Evolutionary conservation across 2,113 vertebrate species (phyloP).

Genomic region (Sinocyclocheilus anshuiensis): DNA sequence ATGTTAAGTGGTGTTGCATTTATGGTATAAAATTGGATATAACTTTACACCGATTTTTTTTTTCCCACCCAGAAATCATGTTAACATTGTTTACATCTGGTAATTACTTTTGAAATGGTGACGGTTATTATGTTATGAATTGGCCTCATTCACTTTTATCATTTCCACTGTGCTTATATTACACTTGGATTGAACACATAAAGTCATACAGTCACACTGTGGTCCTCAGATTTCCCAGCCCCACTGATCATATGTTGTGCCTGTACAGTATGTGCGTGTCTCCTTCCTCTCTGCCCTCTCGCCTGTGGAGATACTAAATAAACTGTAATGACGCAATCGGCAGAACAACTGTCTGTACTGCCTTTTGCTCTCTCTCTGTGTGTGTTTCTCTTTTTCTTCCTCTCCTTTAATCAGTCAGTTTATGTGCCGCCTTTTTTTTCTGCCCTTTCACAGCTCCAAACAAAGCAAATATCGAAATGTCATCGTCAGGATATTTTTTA

Average conservation of each 20-base stretch:
- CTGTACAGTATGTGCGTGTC: background rate
- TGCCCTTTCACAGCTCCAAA: conserved; percentile 35
- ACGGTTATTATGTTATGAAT: background rate
- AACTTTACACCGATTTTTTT: background rate
- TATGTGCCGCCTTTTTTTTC: background rate
- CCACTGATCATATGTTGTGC: conserved; percentile 18
- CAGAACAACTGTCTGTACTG: background rate
- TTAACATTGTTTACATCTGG: background rate
- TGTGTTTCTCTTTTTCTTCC: background rate
- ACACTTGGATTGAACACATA: background rate
- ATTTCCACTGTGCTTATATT: background rate
- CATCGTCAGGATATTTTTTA: conserved; percentile 26
- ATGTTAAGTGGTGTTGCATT: background rate
- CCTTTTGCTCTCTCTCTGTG: background rate
- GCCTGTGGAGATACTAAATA: conserved; percentile 44
- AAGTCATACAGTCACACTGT: background rate
- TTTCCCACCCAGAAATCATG: background rate
- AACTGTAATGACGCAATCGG: conserved; percentile 26
- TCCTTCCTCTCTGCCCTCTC: background rate
- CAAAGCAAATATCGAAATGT: conserved; percentile 50
- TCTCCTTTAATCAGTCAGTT: conserved; percentile 25
- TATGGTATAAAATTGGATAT: background rate
- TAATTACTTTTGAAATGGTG: background rate
- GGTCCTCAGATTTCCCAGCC: background rate
- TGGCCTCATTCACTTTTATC: background rate